Evolutionary conservation across 2,797 vertebrate species (phyloP).

Genomic region (Pagetopsis macropterus): DNA sequence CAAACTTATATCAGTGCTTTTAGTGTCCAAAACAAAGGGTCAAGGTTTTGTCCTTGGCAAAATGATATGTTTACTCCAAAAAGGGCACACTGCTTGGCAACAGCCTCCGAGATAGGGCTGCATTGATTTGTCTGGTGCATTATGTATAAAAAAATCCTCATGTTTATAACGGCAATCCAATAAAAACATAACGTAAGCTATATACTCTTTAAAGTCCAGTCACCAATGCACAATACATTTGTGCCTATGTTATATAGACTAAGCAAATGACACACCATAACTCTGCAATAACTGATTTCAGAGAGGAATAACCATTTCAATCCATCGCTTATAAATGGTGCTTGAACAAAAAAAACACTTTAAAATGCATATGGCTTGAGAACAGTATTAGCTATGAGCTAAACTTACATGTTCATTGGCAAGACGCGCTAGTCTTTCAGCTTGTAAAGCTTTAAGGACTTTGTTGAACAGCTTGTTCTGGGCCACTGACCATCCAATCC

Average conservation of each 20-base stretch:
- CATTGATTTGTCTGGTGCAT: not conserved
- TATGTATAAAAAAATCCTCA: not conserved
- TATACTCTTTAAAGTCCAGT: not conserved
- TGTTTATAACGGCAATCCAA: not conserved
- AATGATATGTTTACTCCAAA: not conserved
- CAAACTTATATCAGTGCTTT: not conserved
- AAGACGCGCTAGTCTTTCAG: constrained; percentile 92
- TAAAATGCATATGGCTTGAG: not conserved
- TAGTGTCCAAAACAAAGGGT: not conserved
- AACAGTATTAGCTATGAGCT: not conserved
- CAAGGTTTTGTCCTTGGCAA: not conserved
- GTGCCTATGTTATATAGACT: not conserved
- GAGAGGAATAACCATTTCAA: not conserved
- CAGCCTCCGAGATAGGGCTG: not conserved
- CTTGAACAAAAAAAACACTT: not conserved
- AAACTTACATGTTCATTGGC: constrained; percentile 94
- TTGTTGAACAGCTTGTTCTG: constrained; percentile 99
- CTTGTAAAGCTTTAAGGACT: constrained; percentile 95
- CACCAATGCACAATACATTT: not conserved
- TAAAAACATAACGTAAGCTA: not conserved
- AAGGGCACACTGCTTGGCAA: no score
- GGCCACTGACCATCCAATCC: constrained; percentile 92
- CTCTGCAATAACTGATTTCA: no score
- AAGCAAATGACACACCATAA: no score
- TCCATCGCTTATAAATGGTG: not conserved